Evolutionary conservation across 1,140 invertebrate species (phyloP), one percentile per base, ranked within the genome.

Genomic region (Drosophila kanapiae): DNA sequence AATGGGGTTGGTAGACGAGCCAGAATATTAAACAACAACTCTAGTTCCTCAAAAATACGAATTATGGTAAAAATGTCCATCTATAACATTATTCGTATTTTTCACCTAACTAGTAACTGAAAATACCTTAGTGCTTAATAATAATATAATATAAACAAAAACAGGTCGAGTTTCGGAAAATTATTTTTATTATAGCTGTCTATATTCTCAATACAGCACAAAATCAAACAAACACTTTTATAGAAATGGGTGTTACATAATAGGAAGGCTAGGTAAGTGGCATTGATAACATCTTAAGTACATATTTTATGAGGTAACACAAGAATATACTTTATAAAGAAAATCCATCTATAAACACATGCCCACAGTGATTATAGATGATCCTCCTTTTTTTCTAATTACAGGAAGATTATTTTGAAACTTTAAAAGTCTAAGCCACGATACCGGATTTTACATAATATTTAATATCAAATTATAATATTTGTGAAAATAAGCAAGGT

Each of bases 231-330:
- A 9, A 33, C n/a, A 42, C 13, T 31, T 51, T 11, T n/a, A 23
- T 23, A 45, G 43, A 75, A 82, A 56, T 47, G 42, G 43, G 23
- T 40, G 38, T 35, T 23, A 3, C 29, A 40, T 10, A 5, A 6
- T 47, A 75, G 8, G 23, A 37, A 61, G 11, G 51, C 13, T 23
- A 54, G 57, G 43, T 37, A 64, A 45, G 35, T 45, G 43, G 35
- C 49, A 27, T 31, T 63, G 68, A 65, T 78, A 70, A 58, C 68
- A 56, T 69, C 57, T 85, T 84, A 84, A 84, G 82, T 85, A 85
- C 82, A 61, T 70, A 67, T 53, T 78, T 67, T 48, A 78, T 65
- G 74, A 85, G 78, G 82, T 81, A 82, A 82, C 72, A 71, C 45
- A 62, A 59, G 47, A 43, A 61, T 63, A 40, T 51, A 59, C 60